Conservation (phyloP, 2,113 vertebrate genomes). For the Athene cunicularia region DNA sequence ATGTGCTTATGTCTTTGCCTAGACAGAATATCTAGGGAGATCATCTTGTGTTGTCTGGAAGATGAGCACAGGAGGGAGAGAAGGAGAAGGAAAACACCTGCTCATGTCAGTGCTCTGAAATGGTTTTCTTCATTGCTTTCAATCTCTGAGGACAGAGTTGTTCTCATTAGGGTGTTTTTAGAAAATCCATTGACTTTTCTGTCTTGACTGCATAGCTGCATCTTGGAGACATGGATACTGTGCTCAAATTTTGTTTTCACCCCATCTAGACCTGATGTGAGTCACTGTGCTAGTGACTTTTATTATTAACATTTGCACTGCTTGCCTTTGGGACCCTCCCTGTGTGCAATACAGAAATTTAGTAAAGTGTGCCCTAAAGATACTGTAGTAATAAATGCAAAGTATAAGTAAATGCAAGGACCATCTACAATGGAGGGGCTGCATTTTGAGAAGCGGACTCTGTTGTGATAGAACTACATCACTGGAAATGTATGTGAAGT, state of each 20-base stretch:
- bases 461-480: background rate
- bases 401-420: background rate
- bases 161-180: background rate
- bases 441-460: background rate
- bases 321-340: background rate
- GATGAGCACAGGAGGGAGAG: background rate
- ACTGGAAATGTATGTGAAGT: background rate
- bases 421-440: background rate
- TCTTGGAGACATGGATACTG: background rate
- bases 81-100: background rate
- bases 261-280: background rate
- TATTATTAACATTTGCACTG: background rate
- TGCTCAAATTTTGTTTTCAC: background rate
- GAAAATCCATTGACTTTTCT: background rate
- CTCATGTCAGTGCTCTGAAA: background rate
- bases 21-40: background rate
- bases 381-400: background rate
- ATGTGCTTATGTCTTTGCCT: background rate
- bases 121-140: background rate
- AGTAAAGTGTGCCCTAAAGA: background rate
- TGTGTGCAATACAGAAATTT: background rate
- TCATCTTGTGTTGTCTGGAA: background rate
- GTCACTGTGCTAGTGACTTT: background rate
- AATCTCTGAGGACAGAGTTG: background rate
- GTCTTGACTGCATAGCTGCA: background rate